phyloP scores from a whole-genome alignment of 2,888 invertebrate genomes.

The Oasisia sp. region DNA sequence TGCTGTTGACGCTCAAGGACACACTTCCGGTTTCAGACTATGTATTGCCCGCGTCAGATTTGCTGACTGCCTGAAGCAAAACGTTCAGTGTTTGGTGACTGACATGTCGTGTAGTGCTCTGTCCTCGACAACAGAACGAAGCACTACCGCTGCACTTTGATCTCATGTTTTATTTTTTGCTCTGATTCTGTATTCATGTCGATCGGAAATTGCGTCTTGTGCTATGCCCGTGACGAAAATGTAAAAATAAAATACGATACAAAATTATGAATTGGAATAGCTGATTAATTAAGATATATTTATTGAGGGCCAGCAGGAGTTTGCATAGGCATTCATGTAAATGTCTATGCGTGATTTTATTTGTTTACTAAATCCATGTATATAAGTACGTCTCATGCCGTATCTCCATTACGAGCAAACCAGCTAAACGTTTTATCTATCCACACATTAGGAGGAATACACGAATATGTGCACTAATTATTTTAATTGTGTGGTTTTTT shows the following conservation, averaged over 20 bases:
- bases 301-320: no score
- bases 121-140: not conserved
- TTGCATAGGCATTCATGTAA: not conserved
- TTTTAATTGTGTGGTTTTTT: not conserved
- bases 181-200: not conserved
- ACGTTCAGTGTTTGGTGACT: not conserved
- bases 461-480: not conserved
- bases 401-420: not conserved
- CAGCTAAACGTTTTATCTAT: not conserved
- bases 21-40: not conserved
- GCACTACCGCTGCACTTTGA: not conserved
- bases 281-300: no score
- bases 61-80: not conserved
- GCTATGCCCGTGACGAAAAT: not conserved
- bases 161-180: not conserved
- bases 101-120: not conserved
- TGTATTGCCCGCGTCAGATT: not conserved
- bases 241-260: not conserved
- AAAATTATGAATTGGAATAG: not conserved
- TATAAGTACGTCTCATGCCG: not conserved
- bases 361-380: not conserved
- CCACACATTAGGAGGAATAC: not conserved
- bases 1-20: no score
- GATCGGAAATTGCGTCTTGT: not conserved
- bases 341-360: not conserved